Base-by-base conservation (phyloP, 2,888 invertebrate genomes). In the Seira sanloemensis region DNA sequence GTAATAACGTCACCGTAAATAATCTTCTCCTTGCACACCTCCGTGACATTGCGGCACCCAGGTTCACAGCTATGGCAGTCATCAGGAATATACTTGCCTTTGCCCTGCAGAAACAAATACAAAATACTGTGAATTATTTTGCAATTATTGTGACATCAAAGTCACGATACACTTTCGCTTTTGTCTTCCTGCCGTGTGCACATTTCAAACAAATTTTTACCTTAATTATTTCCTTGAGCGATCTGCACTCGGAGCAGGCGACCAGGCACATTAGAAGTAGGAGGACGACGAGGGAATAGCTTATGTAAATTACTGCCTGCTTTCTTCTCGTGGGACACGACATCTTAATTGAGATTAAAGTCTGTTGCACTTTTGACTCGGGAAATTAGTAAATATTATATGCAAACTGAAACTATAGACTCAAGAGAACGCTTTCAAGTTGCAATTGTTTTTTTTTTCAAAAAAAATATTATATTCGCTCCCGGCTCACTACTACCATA, bases 141-240 rank as follows among this genome's bases (percentile, higher is more conserved):
- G 71, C 37, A 58, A 25, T 4, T 65, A 24, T 16, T 21, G 12
- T 77, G 7, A 58, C 21, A 37, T 75, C 62, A 91, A 91, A 97
- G 97, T 37, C 37, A 71, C 1, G 21, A 23, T 46, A 37, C 5
- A 37, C 37, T 37, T 37, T 58, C 19, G n/a, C 5, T 58, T 16
- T n/a, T 4, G 58, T 18, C n/a, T 58, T 9, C 58, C n/a, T n/a
- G n/a, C n/a, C n/a, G n/a, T n/a, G 4, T 58, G 58, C 58, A 58
- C 2, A 4, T 58, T 58, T 16, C 19, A 18, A 46, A 18, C 19
- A 4, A 58, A 4, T 37, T 73, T 18, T 18, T 73, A 80, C 80
- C 80, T 80, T 80, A 75, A 62, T 37, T 18, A 46, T 37, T 69
- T 80, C 75, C 69, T 69, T 80, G 1, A 80, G 24, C 7, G 80